Evolutionary conservation across 2,888 invertebrate species (phyloP).

Genomic region (Endomychus coccineus): DNA sequence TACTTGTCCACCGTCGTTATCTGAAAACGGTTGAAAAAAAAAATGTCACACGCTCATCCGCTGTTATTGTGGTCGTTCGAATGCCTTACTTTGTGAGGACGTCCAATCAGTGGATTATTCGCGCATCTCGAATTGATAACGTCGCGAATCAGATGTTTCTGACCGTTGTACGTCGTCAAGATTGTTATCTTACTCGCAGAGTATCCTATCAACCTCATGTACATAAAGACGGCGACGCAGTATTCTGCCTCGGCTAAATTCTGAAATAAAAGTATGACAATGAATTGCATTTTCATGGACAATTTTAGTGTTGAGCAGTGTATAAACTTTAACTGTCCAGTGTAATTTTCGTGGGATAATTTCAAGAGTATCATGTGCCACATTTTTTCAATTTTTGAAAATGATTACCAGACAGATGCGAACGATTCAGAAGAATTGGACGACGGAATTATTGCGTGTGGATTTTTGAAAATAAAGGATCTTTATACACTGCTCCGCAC

Average conservation of each 20-base stretch:
- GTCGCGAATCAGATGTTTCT: constrained; percentile 94
- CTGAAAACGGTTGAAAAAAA: constrained; percentile 38
- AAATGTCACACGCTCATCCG: background rate
- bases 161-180: constrained; percentile 97
- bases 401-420: too few species aligned
- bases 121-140: constrained; percentile 91
- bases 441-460: too few species aligned
- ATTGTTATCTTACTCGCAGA: constrained; percentile 95
- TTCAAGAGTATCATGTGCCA: too few species aligned
- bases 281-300: too few species aligned
- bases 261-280: too few species aligned
- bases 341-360: too few species aligned
- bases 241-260: constrained; percentile 89
- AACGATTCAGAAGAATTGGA: too few species aligned
- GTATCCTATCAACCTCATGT: constrained; percentile 94
- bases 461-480: too few species aligned
- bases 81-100: constrained; percentile 76
- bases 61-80: background rate
- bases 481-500: too few species aligned
- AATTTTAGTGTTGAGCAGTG: too few species aligned
- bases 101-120: constrained; percentile 89
- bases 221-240: constrained; percentile 96
- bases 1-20: constrained; percentile 97
- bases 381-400: too few species aligned
- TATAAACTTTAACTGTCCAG: too few species aligned